Evolutionary conservation across 1,140 invertebrate species (phyloP), one percentile per base, ranked within the genome.

Genomic region (Drosophila lini): DNA sequence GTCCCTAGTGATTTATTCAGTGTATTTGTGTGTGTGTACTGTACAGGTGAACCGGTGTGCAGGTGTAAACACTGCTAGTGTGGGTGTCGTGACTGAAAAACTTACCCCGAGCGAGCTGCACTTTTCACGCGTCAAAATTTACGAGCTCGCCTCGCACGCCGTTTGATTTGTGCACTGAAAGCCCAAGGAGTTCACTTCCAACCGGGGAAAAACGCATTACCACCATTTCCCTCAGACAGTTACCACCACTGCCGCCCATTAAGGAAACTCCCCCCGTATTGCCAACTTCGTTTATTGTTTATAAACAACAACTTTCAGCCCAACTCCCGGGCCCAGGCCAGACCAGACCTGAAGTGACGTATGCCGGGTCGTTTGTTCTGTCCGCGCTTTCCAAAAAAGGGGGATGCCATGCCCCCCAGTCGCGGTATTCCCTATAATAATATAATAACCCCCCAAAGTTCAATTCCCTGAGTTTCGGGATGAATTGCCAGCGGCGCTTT

Each of bases 51-150:
- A 11, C 59, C 19, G 41, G 56, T 67, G 59, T 45, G 31, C 70
- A 50, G 63, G 52, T 83, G 38, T 67, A 67, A 76, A 76, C 41
- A 59, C 62, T 32, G 47, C 28, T 15, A 32, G 61, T 76, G 61
- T 52, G 53, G 40, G 74, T 60, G 65, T 65, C 75, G 64, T 78
- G 64, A 47, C 62, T 77, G 56, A 36, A 77, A 75, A 78, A 71
- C 56, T 84, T 64, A 52, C 67, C 53, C 53, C 61, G 1, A 41
- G 22, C 22, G 47, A 65, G 74, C 61, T 88, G 77, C 80, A 89
- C 81, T 89, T 81, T 89, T 88, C 67, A 83, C 83, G 84, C 83
- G 84, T 83, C 73, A 65, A 88, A 55, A 83, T 84, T 88, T 89
- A 89, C 88, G 73, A 78, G 70, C 77, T 73, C 57, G 58, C 32